Evolutionary conservation across 2,113 vertebrate genomes (phyloP).

Genomic region (Pardalotus punctatus): DNA sequence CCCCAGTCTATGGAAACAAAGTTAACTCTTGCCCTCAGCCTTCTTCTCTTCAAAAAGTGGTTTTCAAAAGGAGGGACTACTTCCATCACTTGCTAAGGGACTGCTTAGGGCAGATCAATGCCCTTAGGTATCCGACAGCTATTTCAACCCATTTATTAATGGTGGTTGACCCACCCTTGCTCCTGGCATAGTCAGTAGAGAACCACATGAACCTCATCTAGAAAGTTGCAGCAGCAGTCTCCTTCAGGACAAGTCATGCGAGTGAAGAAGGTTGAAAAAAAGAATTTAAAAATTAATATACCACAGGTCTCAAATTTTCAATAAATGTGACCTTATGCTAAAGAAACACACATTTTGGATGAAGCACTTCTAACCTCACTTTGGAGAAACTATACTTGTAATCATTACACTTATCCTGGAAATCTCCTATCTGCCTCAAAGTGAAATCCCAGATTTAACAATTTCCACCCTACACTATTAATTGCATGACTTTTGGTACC

Average conservation of each 20-base stretch:
- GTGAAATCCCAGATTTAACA: background rate
- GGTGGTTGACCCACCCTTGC: background rate
- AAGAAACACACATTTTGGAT: background rate
- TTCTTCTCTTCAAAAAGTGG: background rate
- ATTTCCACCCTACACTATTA: background rate
- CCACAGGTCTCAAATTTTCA: background rate
- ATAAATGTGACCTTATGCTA: background rate
- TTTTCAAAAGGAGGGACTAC: background rate
- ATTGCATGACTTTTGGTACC: background rate
- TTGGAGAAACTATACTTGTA: background rate
- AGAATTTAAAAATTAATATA: background rate
- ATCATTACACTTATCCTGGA: background rate
- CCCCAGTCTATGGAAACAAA: background rate
- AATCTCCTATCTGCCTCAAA: background rate
- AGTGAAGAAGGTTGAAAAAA: background rate
- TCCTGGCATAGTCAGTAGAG: background rate
- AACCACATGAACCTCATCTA: background rate
- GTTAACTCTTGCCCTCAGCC: background rate
- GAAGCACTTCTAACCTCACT: background rate
- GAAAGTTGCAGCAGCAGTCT: background rate
- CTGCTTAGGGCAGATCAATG: background rate
- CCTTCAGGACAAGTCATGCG: background rate
- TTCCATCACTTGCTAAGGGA: background rate
- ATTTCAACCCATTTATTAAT: background rate
- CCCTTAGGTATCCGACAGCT: background rate